Percentiles rank a stretch among this genome's conserved stretches.
Conservation (phyloP, 2,888 invertebrate genomes). For the Brachypalpus laphriformis region DNA sequence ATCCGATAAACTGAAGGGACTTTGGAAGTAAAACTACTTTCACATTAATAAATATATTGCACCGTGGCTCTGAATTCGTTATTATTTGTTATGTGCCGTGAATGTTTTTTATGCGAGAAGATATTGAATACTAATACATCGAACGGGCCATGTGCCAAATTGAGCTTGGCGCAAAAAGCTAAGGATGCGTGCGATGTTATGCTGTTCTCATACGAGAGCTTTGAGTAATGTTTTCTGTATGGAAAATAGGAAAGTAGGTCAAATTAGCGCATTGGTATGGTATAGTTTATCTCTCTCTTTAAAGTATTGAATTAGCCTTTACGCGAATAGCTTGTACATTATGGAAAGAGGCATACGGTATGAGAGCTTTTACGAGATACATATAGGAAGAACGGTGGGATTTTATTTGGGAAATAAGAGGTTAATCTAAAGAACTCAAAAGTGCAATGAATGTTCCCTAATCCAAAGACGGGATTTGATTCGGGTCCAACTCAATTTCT, state of each 20-base stretch:
- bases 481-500: neutral
- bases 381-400: neutral
- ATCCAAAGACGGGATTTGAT: neutral
- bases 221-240: constrained; percentile 56
- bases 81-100: constrained; percentile 62
- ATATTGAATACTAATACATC: constrained; percentile 69
- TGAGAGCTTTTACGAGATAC: constrained; percentile 44
- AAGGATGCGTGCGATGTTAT: constrained; percentile 73
- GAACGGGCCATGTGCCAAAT: constrained; percentile 73
- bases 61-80: constrained; percentile 48
- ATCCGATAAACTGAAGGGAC: neutral
- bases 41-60: constrained; percentile 60
- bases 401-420: neutral
- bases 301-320: constrained; percentile 38
- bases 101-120: constrained; percentile 49
- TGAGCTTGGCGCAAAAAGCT: constrained; percentile 70
- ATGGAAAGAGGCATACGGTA: constrained; percentile 21
- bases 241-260: constrained; percentile 63
- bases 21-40: constrained; percentile 20
- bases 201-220: constrained; percentile 54
- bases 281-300: constrained; percentile 13
- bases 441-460: neutral
- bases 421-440: neutral
- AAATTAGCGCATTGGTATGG: constrained; percentile 38
- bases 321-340: neutral